Percentiles rank a stretch among this genome's conserved stretches.
These are phyloP conservation scores for Trimorus sp. DNA, from an alignment of 2,888 invertebrate genomes.

Conservation along the genomic window DNA sequence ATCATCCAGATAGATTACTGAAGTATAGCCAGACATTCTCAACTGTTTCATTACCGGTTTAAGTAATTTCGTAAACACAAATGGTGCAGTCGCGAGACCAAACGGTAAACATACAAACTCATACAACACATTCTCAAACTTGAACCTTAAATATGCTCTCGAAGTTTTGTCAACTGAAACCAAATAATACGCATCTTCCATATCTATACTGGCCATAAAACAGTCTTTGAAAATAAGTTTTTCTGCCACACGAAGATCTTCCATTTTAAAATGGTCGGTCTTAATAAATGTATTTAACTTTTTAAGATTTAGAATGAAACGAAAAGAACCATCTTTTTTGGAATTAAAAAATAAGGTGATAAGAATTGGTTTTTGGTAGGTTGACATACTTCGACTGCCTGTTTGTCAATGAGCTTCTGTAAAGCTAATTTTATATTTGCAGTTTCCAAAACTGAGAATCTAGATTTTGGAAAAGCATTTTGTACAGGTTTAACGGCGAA, in stretches of 20 bases:
- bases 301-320: conserved; percentile 11
- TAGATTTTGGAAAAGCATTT: neutral
- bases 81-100: conserved; percentile 9
- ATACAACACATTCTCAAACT: neutral
- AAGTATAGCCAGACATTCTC: conserved; percentile 4
- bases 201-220: conserved; percentile 5
- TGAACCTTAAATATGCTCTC: neutral
- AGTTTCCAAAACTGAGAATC: neutral
- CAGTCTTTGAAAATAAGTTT: neutral
- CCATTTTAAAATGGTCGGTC: neutral
- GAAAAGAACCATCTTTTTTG: conserved; percentile 8
- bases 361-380: conserved; percentile 1
- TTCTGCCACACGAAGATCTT: conserved; percentile 3
- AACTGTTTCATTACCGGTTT: conserved; percentile 11
- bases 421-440: neutral
- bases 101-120: conserved; percentile 19
- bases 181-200: conserved; percentile 12
- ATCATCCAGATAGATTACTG: conserved; percentile 10
- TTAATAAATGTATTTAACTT: neutral
- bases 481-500: neutral
- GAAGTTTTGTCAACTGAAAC: neutral
- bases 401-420: neutral
- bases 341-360: conserved; percentile 9
- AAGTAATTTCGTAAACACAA: conserved; percentile 7
- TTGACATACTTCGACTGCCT: neutral